Evolutionary conservation across 2,797 vertebrate species (phyloP).

Genomic region (Muscicapa comitata): DNA sequence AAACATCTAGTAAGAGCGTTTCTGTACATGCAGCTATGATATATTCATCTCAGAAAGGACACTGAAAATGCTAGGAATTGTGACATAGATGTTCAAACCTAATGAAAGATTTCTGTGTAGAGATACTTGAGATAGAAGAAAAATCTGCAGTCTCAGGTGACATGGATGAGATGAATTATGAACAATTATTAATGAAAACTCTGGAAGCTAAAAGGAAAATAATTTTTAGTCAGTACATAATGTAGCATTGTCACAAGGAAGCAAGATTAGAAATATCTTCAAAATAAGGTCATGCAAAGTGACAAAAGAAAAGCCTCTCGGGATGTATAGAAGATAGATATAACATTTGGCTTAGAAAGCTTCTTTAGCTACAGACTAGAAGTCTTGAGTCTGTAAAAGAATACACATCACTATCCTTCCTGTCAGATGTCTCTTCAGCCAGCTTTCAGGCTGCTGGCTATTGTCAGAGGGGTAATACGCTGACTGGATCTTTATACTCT

Average conservation of each 20-base stretch:
- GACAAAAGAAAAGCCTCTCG: not conserved
- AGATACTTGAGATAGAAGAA: not conserved
- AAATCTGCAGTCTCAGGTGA: not conserved
- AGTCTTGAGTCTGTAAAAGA: not conserved
- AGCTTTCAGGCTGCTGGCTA: not conserved
- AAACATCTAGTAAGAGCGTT: not conserved
- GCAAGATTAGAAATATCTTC: not conserved
- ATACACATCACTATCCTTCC: fast-evolving
- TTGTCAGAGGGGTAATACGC: not conserved
- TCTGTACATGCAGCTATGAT: not conserved
- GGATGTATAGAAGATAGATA: not conserved
- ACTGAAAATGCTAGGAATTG: not conserved
- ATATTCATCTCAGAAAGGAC: not conserved
- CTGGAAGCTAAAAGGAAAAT: not conserved
- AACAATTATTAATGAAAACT: not conserved
- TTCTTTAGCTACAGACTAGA: not conserved
- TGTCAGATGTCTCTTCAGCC: not conserved
- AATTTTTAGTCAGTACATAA: not conserved
- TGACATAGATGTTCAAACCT: not conserved
- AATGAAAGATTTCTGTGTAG: not conserved
- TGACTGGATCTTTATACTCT: not conserved
- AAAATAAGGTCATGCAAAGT: not conserved
- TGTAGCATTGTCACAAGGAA: not conserved
- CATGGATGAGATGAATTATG: not conserved
- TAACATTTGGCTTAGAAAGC: not conserved